Percentiles rank a stretch among this genome's conserved stretches.
These are phyloP conservation scores for Rhagoletis zephyria DNA, from an alignment of 1,140 invertebrate genomes.

Conservation along the genomic window DNA sequence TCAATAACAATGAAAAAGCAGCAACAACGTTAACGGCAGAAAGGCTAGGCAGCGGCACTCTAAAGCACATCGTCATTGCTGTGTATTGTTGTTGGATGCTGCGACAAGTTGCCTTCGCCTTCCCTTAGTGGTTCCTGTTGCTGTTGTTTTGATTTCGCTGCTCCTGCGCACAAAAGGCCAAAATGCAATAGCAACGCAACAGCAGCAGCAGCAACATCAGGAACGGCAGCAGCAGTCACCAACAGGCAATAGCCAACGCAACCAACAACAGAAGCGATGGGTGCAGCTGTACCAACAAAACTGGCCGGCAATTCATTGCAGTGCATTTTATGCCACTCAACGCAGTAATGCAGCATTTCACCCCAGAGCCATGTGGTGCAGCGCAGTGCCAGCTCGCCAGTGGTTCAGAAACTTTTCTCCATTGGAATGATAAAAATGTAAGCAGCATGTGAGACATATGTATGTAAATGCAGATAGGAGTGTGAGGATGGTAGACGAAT, in stretches of 20 bases:
- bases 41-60: not conserved
- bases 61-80: not conserved
- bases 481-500: too few relatives aligned
- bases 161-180: slow-evolving; percentile 30
- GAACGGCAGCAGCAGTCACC: not conserved
- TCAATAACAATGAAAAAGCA: not conserved
- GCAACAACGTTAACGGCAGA: not conserved
- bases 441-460: too few relatives aligned
- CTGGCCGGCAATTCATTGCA: slow-evolving; percentile 43
- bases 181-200: slow-evolving; percentile 45
- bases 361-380: not conserved
- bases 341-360: slow-evolving; percentile 42
- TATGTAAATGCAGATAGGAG: too few relatives aligned
- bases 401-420: not conserved
- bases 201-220: not conserved
- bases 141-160: slow-evolving; percentile 5
- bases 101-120: not conserved
- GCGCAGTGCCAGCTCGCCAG: not conserved
- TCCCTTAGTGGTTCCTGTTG: not conserved
- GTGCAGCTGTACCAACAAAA: slow-evolving; percentile 38
- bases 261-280: slow-evolving; percentile 30
- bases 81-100: not conserved
- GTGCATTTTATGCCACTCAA: slow-evolving; percentile 47
- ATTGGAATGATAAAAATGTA: too few relatives aligned
- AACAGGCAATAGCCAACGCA: not conserved